Percentiles rank a stretch among this genome's conserved stretches.
These are phyloP conservation scores for Phalacrocorax brasilianus DNA, from an alignment of 2,113 vertebrate genomes.

Conservation along the genomic window DNA sequence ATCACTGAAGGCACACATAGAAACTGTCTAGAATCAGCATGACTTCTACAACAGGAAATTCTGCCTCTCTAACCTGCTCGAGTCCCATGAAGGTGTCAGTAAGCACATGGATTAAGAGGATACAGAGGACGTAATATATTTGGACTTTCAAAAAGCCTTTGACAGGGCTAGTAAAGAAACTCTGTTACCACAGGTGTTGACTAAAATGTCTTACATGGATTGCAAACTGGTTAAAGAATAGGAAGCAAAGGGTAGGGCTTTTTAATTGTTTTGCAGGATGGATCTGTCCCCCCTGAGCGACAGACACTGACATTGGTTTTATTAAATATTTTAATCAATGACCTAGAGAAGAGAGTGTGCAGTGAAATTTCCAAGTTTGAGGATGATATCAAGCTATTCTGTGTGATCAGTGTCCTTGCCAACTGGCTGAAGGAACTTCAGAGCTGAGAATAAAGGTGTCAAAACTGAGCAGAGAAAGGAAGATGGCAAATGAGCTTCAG, in stretches of 20 bases:
- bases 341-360: background rate
- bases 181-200: background rate
- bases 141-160: constrained; percentile 20
- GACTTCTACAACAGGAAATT: background rate
- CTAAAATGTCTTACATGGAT: background rate
- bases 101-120: background rate
- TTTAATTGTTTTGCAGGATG: background rate
- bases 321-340: background rate
- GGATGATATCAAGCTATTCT: background rate
- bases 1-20: background rate
- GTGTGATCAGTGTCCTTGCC: background rate
- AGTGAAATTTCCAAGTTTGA: background rate
- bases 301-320: background rate
- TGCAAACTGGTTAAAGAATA: background rate
- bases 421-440: background rate
- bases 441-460: background rate
- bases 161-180: background rate
- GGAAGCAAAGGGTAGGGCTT: background rate
- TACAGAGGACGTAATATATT: background rate
- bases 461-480: background rate
- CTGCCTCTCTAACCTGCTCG: background rate
- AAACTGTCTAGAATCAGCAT: background rate
- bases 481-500: background rate
- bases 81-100: background rate
- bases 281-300: background rate